Percentiles rank a stretch among this genome's conserved stretches.
These are phyloP conservation scores for Papilio demoleus DNA, from an alignment of 2,888 invertebrate genomes.

Conservation along the genomic window DNA sequence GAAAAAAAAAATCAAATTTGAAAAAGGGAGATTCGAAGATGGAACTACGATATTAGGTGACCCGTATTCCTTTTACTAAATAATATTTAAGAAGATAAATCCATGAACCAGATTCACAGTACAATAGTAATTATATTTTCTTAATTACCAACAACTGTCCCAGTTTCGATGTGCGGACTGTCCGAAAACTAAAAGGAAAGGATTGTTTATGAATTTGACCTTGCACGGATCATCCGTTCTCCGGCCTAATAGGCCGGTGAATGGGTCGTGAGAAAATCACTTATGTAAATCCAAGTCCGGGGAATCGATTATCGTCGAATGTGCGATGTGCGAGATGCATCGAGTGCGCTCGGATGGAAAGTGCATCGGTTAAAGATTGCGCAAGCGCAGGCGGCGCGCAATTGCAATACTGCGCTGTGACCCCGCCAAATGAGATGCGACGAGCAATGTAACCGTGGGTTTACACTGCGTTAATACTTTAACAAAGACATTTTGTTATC, in stretches of 20 bases:
- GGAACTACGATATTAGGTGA: neutral
- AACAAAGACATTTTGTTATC: neutral
- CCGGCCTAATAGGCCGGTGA: constrained; percentile 66
- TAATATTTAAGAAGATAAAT: no score
- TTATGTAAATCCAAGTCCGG: constrained; percentile 76
- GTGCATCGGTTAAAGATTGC: constrained; percentile 66
- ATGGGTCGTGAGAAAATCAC: constrained; percentile 77
- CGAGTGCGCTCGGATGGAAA: constrained; percentile 67
- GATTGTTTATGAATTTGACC: constrained; percentile 50
- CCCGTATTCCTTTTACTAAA: no score
- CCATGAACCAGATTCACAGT: neutral
- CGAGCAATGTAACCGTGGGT: constrained; percentile 4
- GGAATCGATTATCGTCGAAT: constrained; percentile 72
- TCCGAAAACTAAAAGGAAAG: constrained; percentile 25
- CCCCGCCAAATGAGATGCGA: constrained; percentile 44
- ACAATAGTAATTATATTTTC: neutral
- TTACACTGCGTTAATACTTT: neutral
- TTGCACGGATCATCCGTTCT: constrained; percentile 73
- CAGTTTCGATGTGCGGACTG: neutral
- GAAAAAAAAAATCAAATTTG: no score
- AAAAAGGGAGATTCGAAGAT: no score
- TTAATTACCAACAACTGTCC: neutral
- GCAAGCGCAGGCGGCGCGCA: constrained; percentile 52
- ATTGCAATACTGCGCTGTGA: constrained; percentile 50
- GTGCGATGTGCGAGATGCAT: constrained; percentile 55